Percentiles rank a stretch among this genome's conserved stretches.
Evolutionary conservation across 2,113 vertebrate species (phyloP).

Genomic region (Bubo scandiacus): DNA sequence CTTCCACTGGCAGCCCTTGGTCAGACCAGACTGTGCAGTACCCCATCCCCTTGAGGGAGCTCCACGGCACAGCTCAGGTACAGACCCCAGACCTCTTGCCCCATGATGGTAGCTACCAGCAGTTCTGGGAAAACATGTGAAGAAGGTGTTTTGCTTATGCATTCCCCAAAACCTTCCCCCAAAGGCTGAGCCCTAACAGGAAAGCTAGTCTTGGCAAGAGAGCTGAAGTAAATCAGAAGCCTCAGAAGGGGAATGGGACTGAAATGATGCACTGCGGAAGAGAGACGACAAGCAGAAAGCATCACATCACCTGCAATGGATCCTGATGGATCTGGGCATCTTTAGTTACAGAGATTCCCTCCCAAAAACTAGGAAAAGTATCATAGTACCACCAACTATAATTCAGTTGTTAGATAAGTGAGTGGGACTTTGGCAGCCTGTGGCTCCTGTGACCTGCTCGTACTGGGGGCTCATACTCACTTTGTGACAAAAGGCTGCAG

Average conservation of each 20-base stretch:
- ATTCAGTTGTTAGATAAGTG: not conserved
- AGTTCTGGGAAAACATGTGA: not conserved
- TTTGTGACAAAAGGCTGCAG: fast-evolving
- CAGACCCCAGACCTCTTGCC: not conserved
- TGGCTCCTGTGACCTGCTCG: fast-evolving
- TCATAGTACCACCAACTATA: not conserved
- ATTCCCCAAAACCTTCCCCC: not conserved
- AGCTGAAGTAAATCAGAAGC: not conserved
- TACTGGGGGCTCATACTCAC: not conserved
- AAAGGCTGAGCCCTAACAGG: not conserved
- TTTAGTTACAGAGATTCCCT: not conserved
- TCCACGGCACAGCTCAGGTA: fast-evolving
- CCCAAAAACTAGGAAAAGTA: not conserved
- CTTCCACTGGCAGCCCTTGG: not conserved
- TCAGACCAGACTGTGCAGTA: not conserved
- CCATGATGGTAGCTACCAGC: not conserved
- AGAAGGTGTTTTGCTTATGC: not conserved
- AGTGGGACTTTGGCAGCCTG: not conserved
- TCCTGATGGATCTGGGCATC: not conserved
- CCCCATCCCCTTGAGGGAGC: fast-evolving
- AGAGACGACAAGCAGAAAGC: not conserved
- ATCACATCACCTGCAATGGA: not conserved
- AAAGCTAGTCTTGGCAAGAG: not conserved
- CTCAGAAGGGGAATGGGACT: not conserved
- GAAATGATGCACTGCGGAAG: not conserved